Conservation (phyloP, 2,113 vertebrate genomes). For the Tapirus terrestris region DNA sequence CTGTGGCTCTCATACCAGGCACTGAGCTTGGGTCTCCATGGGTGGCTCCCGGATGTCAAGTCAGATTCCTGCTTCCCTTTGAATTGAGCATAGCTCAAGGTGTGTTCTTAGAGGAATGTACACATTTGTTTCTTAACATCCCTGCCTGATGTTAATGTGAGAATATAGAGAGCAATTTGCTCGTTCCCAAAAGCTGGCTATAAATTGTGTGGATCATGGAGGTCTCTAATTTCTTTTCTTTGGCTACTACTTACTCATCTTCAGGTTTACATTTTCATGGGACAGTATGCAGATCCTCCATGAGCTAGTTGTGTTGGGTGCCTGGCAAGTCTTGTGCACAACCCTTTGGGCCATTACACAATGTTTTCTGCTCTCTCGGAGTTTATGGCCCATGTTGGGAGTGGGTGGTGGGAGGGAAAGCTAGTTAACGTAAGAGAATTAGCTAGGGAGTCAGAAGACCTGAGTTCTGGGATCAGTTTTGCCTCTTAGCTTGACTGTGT, state of each 20-base stretch:
- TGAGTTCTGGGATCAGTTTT: not conserved
- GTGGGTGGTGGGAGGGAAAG: fast-evolving
- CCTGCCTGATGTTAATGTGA: not conserved
- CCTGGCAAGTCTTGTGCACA: not conserved
- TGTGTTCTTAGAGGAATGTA: not conserved
- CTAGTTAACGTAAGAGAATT: not conserved
- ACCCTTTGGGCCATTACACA: not conserved
- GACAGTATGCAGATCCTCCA: not conserved
- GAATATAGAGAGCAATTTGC: not conserved
- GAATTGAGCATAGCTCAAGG: not conserved
- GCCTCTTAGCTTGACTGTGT: not conserved
- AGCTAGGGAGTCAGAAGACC: not conserved
- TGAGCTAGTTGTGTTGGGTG: not conserved
- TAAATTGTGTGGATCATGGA: no score
- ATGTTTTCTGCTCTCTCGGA: not conserved
- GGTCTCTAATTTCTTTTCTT: not conserved
- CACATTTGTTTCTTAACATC: not conserved
- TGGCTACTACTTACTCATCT: not conserved
- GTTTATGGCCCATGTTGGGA: not conserved
- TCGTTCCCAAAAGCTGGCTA: not conserved
- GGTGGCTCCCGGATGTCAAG: not conserved
- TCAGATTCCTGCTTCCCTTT: not conserved
- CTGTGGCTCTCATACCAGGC: not conserved
- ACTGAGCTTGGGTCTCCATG: not conserved
- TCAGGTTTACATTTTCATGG: not conserved